phyloP scores from a whole-genome alignment of 2,113 vertebrate species.

The Miniopterus natalensis region DNA sequence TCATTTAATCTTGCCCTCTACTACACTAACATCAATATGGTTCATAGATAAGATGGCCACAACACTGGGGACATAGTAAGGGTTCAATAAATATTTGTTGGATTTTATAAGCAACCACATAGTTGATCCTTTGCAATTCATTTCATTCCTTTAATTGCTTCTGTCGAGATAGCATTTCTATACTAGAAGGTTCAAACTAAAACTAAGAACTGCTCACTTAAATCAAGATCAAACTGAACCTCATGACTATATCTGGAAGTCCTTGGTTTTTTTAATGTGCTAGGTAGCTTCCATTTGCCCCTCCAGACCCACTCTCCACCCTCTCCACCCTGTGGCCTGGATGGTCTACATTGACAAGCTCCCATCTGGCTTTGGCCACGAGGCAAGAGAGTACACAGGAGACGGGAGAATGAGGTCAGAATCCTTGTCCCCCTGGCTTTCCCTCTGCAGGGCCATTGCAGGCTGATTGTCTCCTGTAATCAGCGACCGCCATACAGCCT shows the following conservation, averaged over 20 bases:
- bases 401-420: not conserved
- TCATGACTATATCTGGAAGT: not conserved
- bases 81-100: conserved; percentile 43
- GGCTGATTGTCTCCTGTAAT: not conserved
- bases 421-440: not conserved
- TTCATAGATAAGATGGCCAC: not conserved
- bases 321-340: not conserved
- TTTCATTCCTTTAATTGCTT: conserved; percentile 36
- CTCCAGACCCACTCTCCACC: not conserved
- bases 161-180: not conserved
- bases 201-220: not conserved
- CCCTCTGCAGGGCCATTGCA: not conserved
- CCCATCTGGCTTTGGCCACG: not conserved
- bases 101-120: not conserved
- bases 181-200: not conserved
- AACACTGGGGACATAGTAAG: not conserved
- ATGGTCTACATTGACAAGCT: not conserved
- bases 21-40: not conserved
- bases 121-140: conserved; percentile 19
- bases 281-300: not conserved
- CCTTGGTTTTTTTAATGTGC: not conserved
- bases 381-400: not conserved
- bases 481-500: not conserved
- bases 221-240: not conserved
- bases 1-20: not conserved